A percentile compares a stretch with the other conserved stretches of the same genome.
These are phyloP conservation scores for Drosophila persimilis DNA, from an alignment of 1,140 invertebrate genomes.

Conservation along the genomic window DNA sequence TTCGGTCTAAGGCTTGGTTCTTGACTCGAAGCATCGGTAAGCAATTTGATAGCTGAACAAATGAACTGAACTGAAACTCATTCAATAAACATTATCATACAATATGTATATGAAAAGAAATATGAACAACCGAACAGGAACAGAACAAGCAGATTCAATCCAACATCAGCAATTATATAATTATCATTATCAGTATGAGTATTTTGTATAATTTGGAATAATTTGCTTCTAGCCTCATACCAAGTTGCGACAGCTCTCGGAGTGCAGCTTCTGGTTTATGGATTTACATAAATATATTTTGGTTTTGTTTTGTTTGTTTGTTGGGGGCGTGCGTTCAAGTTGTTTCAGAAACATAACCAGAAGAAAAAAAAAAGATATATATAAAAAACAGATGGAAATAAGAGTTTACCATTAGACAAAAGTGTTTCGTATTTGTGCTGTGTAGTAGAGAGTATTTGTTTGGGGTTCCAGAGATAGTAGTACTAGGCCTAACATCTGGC, in stretches of 20 bases:
- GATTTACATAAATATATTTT: too few relatives aligned
- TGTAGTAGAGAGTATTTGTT: neutral
- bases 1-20: too few relatives aligned
- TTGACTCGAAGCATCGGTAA: too few relatives aligned
- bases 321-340: constrained; percentile 33
- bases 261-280: constrained; percentile 79
- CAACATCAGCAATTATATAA: constrained; percentile 58
- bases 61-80: constrained; percentile 1
- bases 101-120: constrained; percentile 7
- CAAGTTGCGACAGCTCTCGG: constrained; percentile 83
- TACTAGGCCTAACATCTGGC: too few relatives aligned
- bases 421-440: constrained; percentile 22
- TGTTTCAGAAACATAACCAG: constrained; percentile 50
- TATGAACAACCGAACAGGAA: constrained; percentile 10
- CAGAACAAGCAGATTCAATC: constrained; percentile 47
- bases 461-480: too few relatives aligned
- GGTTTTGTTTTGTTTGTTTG: constrained; percentile 45
- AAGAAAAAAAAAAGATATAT: constrained; percentile 44
- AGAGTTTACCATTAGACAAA: constrained; percentile 52
- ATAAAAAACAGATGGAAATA: constrained; percentile 25
- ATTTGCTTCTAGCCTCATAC: constrained; percentile 69
- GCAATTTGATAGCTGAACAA: too few relatives aligned
- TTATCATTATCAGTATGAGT: constrained; percentile 35
- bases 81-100: constrained; percentile 25
- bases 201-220: constrained; percentile 33